Percentiles rank a stretch among this genome's conserved stretches.
phyloP scores from a whole-genome alignment of 2,113 vertebrate species.

The Pogonocichla stellata region DNA sequence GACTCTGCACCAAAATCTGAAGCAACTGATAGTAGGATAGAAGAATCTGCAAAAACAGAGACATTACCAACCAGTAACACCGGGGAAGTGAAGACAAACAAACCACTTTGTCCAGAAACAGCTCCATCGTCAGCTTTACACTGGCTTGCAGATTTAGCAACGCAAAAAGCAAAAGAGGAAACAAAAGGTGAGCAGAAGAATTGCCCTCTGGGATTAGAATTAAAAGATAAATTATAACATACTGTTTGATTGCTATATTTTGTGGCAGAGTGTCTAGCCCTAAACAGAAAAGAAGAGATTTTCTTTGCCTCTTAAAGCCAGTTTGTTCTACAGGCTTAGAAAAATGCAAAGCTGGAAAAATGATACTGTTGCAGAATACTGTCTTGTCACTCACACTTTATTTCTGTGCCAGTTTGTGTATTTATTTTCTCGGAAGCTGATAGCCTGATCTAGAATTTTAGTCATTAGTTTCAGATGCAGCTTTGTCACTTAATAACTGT shows the following conservation, averaged over 20 bases:
- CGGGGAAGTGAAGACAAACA: conserved; percentile 81
- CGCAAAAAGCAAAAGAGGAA: conserved; percentile 97
- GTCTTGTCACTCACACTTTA: background rate
- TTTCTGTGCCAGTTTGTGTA: background rate
- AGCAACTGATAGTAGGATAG: conserved; percentile 66
- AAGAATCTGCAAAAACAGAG: conserved; percentile 72
- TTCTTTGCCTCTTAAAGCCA: background rate
- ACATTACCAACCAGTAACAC: conserved; percentile 59
- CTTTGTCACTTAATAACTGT: background rate
- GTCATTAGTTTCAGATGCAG: background rate
- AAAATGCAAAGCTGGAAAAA: background rate
- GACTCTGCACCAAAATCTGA: conserved; percentile 69
- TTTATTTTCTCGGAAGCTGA: background rate
- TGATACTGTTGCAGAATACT: background rate
- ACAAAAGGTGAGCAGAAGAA: conserved; percentile 87
- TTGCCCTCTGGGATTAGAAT: background rate
- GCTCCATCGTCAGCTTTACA: conserved; percentile 91
- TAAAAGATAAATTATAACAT: background rate
- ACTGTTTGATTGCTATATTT: background rate
- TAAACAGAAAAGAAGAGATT: background rate
- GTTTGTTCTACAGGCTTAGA: background rate
- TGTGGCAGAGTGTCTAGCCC: background rate
- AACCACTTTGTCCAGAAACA: conserved; percentile 80
- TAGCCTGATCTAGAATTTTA: background rate
- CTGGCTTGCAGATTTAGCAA: conserved; percentile 96